Evolutionary conservation across 2,113 vertebrate species (phyloP), one percentile per base, ranked within the genome.

Genomic region (Turdus rufiventris): DNA sequence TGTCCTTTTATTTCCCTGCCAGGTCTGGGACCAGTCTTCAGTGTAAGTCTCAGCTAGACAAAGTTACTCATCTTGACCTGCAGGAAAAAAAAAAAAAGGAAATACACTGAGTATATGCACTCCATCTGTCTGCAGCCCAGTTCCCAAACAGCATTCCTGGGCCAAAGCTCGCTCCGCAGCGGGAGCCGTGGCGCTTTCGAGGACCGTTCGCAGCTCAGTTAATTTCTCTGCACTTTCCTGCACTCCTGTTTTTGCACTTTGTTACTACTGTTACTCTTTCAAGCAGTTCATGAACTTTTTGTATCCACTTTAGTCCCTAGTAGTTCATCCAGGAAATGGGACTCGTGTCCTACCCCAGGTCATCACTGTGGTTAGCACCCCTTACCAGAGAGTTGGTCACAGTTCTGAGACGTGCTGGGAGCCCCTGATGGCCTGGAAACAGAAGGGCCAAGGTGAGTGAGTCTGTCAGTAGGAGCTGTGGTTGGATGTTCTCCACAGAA

Each of bases 1-100:
- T 74, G n/a, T 81, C 33, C 7, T 77, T 78, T 60, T 68, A 33
- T 88, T 91, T 90, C 81, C 47, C 67, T 93, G 81, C 63, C 94
- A 98, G 98, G 98, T 98, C 96, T 98, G 98, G 98, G 98, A 98
- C 98, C 99, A 99, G 98, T 99, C 99, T 80, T 99, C 99, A 42
- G 99, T 99, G 94, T 99, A 99, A 99, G 91, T 92, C 94, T 95
- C 97, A 94, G 95, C 97, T 82, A 86, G 83, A 93, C 85, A 96
- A 91, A 85, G 76, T 84, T 86, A 96, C 91, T 97, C 96, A 81
- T 95, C 97, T 93, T 87, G 81, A 93, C 58, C 97, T 97, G 97
- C 98, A 98, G 97, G 97, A 98, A 97, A 95, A 96, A 87, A 98
- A 97, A 95, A 96, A 87, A 89, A 92, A 88, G 78, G 93, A 96